A percentile compares a stretch with the other conserved stretches of the same genome.
phyloP scores from a whole-genome alignment of 1,140 invertebrate genomes.

The Carposina sasakii region DNA sequence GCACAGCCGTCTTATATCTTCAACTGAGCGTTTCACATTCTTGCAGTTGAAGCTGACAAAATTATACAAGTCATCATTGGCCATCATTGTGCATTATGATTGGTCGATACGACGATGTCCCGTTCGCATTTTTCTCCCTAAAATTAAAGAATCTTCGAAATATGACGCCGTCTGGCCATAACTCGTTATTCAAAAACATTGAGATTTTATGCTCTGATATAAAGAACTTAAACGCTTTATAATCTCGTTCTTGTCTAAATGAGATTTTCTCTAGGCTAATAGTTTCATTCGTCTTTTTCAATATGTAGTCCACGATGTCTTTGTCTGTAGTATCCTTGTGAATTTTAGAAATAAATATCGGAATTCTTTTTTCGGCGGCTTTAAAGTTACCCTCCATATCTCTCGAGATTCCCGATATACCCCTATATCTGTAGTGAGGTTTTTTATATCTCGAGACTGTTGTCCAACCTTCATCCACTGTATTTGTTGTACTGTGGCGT shows the following conservation, averaged over 20 bases:
- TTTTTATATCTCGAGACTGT: too few relatives aligned
- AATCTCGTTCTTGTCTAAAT: neutral
- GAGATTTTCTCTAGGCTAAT: neutral
- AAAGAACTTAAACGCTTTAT: neutral
- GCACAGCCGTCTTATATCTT: constrained; percentile 17
- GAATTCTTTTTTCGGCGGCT: neutral
- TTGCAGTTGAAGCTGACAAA: constrained; percentile 25
- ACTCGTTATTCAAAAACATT: neutral
- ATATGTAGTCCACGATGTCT: neutral
- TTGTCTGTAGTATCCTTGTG: neutral
- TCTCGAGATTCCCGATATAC: neutral
- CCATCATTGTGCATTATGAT: constrained; percentile 3
- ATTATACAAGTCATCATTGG: neutral
- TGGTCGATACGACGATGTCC: neutral
- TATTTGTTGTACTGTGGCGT: too few relatives aligned
- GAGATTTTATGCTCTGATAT: neutral
- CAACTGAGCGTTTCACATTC: constrained; percentile 19
- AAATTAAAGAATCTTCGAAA: constrained; percentile 2
- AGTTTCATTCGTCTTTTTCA: neutral
- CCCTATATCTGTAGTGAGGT: neutral
- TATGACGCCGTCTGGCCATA: constrained; percentile 2
- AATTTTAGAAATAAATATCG: neutral
- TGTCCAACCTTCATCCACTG: too few relatives aligned
- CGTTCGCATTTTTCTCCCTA: neutral
- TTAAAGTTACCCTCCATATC: neutral